Evolutionary conservation across 2,888 invertebrate genomes (phyloP).

Genomic region (Pseudoips prasinana): DNA sequence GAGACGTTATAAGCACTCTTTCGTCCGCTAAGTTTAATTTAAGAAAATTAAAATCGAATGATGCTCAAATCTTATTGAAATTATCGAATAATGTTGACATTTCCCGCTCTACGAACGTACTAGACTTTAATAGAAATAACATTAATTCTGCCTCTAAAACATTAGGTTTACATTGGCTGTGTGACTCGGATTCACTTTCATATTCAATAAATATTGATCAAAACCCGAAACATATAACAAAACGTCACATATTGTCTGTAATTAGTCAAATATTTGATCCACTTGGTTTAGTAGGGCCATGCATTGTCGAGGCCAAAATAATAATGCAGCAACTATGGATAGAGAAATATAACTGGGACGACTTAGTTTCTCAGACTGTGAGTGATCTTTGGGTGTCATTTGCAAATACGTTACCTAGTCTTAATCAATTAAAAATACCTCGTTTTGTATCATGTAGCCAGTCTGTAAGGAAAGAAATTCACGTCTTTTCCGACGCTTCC

Average conservation of each 20-base stretch:
- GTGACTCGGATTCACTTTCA: slow-evolving; percentile 18
- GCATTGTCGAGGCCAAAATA: slow-evolving; percentile 25
- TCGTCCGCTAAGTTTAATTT: not conserved
- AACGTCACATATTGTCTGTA: slow-evolving; percentile 20
- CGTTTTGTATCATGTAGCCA: slow-evolving; percentile 12
- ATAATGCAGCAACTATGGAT: slow-evolving; percentile 27
- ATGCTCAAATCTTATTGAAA: not conserved
- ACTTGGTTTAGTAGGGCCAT: slow-evolving; percentile 20
- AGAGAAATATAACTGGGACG: slow-evolving; percentile 23
- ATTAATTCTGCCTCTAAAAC: slow-evolving; percentile 19
- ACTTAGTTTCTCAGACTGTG: slow-evolving; percentile 11
- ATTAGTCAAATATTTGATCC: slow-evolving; percentile 27
- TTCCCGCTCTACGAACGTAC: not conserved
- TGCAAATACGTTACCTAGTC: slow-evolving; percentile 2
- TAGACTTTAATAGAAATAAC: not conserved
- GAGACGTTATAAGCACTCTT: not conserved
- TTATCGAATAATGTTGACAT: not conserved
- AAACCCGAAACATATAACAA: slow-evolving; percentile 21
- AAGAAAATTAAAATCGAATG: not conserved
- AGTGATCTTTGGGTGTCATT: slow-evolving; percentile 1
- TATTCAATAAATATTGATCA: slow-evolving; percentile 19
- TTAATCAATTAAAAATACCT: slow-evolving; percentile 20
- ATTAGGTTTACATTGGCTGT: slow-evolving; percentile 30
- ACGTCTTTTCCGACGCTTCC: slow-evolving; percentile 27
- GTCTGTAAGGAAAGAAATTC: slow-evolving; percentile 13